A percentile compares a stretch with the other conserved stretches of the same genome.
Evolutionary conservation across 1,140 invertebrate genomes (phyloP).

Genomic region (Caenorhabditis brenneri): DNA sequence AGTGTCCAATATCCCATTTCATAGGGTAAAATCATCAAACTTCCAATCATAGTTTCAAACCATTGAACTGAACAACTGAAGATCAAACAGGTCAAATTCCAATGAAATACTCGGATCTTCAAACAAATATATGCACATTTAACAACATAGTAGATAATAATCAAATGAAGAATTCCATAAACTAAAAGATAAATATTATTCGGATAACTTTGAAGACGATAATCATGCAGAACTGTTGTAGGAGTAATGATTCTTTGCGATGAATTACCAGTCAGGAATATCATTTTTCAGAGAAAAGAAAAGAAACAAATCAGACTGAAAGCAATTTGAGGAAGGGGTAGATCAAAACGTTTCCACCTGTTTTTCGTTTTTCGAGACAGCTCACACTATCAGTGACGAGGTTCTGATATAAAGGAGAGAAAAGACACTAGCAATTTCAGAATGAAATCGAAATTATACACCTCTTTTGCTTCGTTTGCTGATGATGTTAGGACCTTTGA

Average conservation of each 20-base stretch:
- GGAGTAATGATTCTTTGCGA: not conserved
- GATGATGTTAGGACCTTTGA: not conserved
- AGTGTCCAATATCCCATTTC: not conserved
- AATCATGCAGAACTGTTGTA: not conserved
- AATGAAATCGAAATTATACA: not conserved
- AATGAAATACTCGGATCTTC: constrained; percentile 12
- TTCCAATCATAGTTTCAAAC: constrained; percentile 11
- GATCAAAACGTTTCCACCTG: not conserved
- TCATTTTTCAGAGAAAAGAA: not conserved
- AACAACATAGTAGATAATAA: not conserved
- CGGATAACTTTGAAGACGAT: not conserved
- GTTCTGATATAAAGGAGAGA: not conserved
- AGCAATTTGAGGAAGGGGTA: not conserved
- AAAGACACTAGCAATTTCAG: not conserved
- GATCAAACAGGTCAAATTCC: constrained; percentile 10
- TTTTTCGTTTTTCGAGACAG: not conserved
- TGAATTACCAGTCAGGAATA: not conserved
- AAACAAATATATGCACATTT: constrained; percentile 12
- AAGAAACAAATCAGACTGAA: not conserved
- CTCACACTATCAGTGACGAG: not conserved
- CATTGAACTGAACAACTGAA: constrained; percentile 15
- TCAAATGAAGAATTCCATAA: not conserved
- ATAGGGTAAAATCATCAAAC: not conserved
- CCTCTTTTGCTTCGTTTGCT: not conserved
- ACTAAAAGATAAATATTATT: not conserved